These are phyloP conservation scores for Aleiodes testaceus DNA, from an alignment of 2,888 invertebrate genomes.

Conservation along the genomic window DNA sequence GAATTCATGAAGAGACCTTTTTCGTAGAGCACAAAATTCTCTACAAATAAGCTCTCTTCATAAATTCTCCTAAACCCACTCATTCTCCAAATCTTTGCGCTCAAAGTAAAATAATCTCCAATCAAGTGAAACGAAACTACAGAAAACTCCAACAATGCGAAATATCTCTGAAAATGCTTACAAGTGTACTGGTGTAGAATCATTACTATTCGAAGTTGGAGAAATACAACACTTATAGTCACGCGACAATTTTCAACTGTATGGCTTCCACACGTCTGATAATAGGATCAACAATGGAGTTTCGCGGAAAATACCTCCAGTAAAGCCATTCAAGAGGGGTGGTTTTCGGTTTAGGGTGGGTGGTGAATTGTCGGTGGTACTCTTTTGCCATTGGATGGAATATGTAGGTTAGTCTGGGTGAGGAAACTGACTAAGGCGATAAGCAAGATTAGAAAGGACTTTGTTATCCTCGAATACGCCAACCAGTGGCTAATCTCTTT, in stretches of 20 bases:
- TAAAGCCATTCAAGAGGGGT: conserved; percentile 35
- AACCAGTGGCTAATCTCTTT: conserved; percentile 37
- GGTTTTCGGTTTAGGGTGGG: conserved; percentile 25
- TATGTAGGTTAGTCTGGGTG: conserved; percentile 20
- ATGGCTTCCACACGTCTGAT: conserved; percentile 52
- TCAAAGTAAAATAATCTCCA: too few relatives aligned
- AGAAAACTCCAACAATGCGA: too few relatives aligned
- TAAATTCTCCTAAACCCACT: too few relatives aligned
- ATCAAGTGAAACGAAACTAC: too few relatives aligned
- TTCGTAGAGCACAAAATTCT: too few relatives aligned
- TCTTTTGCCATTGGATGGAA: neutral
- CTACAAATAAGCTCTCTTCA: too few relatives aligned
- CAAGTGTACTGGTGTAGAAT: too few relatives aligned
- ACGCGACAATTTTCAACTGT: conserved; percentile 53
- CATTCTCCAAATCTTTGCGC: too few relatives aligned
- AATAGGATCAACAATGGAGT: conserved; percentile 57
- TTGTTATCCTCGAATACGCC: conserved; percentile 44
- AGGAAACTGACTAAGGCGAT: conserved; percentile 34
- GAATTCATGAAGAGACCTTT: too few relatives aligned
- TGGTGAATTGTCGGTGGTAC: too few relatives aligned
- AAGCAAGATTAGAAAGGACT: conserved; percentile 52
- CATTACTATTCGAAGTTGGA: conserved; percentile 11
- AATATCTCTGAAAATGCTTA: too few relatives aligned
- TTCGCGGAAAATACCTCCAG: conserved; percentile 51
- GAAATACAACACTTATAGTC: conserved; percentile 43